Evolutionary conservation across 2,797 vertebrate species (phyloP), one percentile per base, ranked within the genome.

Genomic region (Spondyliosoma cantharus): DNA sequence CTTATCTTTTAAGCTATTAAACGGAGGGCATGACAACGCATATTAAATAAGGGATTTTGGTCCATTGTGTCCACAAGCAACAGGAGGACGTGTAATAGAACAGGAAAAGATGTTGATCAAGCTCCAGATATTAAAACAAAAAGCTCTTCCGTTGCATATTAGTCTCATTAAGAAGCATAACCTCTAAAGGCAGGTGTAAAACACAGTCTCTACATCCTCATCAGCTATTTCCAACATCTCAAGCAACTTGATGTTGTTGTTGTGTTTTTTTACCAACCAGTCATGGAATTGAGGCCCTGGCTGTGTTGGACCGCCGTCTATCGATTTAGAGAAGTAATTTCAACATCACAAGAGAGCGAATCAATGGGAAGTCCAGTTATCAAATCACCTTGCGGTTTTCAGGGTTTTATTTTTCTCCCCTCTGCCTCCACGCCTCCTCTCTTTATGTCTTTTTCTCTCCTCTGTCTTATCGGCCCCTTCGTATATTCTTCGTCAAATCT

Each of bases 321-420:
- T 91, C 16, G 84, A 91, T 91, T 84, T 49, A 22, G 14, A 81
- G 78, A 89, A 83, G 84, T 89, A 80, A 90, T 91, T 90, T 88
- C 74, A 82, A 71, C 84, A 84, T 86, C 78, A 73, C 68, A 71
- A 74, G 68, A 87, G 71, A 83, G 73, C 29, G 76, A 46, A 86
- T 89, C 85, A 82, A 92, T 91, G 42, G 9, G 58, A 74, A 81
- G 80, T 83, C 43, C 1, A 87, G 81, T 89, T 85, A 85, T 88
- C 84, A 85, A 83, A 90, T 87, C 69, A 81, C 73, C 56, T 81
- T 25, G 74, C 64, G 57, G 75, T 86, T 79, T 82, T 68, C 43
- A 74, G 19, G 63, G 57, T 82, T 83, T 68, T 81, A 58, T 74
- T 75, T 81, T 48, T 57, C 32, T 72, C 52, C 46, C 25, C 63